Evolutionary conservation across 2,113 vertebrate genomes (phyloP).

Genomic region (Hoplias malabaricus): DNA sequence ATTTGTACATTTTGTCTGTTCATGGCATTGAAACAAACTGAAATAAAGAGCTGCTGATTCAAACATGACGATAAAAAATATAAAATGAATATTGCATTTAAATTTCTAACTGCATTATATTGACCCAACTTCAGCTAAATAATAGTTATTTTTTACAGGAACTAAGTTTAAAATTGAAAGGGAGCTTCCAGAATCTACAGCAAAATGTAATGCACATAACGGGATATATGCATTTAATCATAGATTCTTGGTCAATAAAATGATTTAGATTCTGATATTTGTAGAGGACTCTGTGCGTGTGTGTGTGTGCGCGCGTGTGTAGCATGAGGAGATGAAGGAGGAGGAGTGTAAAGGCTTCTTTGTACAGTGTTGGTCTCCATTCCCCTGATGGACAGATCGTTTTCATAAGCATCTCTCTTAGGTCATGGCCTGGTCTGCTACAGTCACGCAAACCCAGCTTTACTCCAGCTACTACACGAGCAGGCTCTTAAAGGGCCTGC

Average conservation of each 20-base stretch:
- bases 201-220: background rate
- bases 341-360: conserved; percentile 21
- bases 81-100: too few species aligned
- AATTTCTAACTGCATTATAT: too few species aligned
- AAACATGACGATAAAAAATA: too few species aligned
- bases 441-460: conserved; percentile 56
- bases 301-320: background rate
- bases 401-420: conserved; percentile 51
- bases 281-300: background rate
- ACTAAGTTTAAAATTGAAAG: too few species aligned
- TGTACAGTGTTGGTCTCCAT: conserved; percentile 41
- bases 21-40: too few species aligned
- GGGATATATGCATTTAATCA: background rate
- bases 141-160: too few species aligned
- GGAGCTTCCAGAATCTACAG: too few species aligned
- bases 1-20: too few species aligned
- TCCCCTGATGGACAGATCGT: conserved; percentile 45
- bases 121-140: too few species aligned
- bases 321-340: background rate
- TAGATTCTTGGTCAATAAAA: background rate
- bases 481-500: conserved; percentile 55
- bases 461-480: conserved; percentile 41
- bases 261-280: background rate
- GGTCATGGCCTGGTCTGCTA: conserved; percentile 46
- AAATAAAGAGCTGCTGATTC: too few species aligned